Conservation (phyloP, 2,888 invertebrate species). For the Gonocerus acuteangulatus region DNA sequence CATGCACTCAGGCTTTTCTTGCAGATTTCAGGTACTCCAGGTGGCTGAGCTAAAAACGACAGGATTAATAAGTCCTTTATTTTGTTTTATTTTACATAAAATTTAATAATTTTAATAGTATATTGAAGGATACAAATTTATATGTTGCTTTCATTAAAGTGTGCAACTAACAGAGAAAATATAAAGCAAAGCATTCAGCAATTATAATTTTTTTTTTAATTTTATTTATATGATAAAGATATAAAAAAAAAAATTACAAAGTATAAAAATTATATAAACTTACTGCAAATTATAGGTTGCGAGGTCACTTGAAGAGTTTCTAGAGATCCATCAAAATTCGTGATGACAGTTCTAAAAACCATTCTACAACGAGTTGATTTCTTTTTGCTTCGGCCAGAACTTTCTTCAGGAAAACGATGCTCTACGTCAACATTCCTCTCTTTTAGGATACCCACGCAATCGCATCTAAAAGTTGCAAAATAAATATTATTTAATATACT, state of each 20-base stretch:
- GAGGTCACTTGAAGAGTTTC: constrained; percentile 85
- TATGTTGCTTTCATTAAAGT: too few species aligned
- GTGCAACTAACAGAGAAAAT: too few species aligned
- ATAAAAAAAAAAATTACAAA: too few species aligned
- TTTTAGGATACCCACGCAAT: constrained; percentile 94
- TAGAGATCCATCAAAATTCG: constrained; percentile 64
- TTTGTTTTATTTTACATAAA: too few species aligned
- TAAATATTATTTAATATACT: too few species aligned
- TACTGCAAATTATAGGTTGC: constrained; percentile 86
- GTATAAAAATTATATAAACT: too few species aligned
- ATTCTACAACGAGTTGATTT: constrained; percentile 91
- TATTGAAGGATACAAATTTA: too few species aligned
- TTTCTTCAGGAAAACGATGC: constrained; percentile 77
- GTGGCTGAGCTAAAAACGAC: constrained; percentile 67
- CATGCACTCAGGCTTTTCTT: constrained; percentile 78
- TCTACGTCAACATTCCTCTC: constrained; percentile 94
- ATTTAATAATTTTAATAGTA: too few species aligned
- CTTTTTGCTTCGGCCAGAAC: constrained; percentile 71
- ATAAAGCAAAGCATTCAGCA: too few species aligned
- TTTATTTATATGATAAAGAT: too few species aligned
- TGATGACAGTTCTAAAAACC: constrained; percentile 81
- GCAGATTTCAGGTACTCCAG: constrained; percentile 84
- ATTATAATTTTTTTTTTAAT: too few species aligned
- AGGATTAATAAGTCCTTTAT: constrained; percentile 21
- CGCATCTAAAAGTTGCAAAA: constrained; percentile 58